Base-by-base conservation (phyloP, 2,888 invertebrate genomes). In the Dilophus febrilis region DNA sequence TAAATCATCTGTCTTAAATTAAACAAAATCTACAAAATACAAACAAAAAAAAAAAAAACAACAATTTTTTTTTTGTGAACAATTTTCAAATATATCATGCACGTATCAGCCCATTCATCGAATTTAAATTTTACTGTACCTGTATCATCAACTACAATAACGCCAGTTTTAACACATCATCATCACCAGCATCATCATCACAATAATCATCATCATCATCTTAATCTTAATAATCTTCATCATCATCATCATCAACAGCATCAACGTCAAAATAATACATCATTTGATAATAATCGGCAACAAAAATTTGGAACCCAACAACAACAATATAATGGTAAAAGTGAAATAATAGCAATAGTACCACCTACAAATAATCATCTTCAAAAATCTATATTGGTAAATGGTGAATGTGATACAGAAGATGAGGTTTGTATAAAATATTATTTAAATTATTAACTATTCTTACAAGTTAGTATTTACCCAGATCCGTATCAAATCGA, bases 301-400 rank as follows among this genome's bases (percentile, higher is more conserved):
- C 22, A 22, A 22, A 22, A 22, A 22, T 8, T 22, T n/a, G n/a
- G n/a, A 26, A 13, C 33, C 16, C 44, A 38, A 47, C 49, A 55
- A 45, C 47, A 48, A 42, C 50, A 53, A 51, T 40, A 50, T 49
- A 49, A 53, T 48, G 45, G 46, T 36, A 41, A 40, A 37, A 49
- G 47, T 35, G 40, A 45, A 37, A 45, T 46, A 30, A 35, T 41
- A 28, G 42, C 39, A 39, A 42, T 46, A 37, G 40, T 43, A 53
- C 41, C 51, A 54, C 45, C 52, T 53, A 42, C 48, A 53, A 34
- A 49, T 50, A 40, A 48, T 50, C n/a, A n/a, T 40, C 54, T 53
- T 30, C 57, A 57, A 46, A 46, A 35, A n/a, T n/a, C n/a, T n/a
- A n/a, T n/a, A n/a, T 42, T 36, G 27, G 17, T 39, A 42, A 37